Conservation (phyloP, 2,888 invertebrate genomes). For the Crioceris asparagi region DNA sequence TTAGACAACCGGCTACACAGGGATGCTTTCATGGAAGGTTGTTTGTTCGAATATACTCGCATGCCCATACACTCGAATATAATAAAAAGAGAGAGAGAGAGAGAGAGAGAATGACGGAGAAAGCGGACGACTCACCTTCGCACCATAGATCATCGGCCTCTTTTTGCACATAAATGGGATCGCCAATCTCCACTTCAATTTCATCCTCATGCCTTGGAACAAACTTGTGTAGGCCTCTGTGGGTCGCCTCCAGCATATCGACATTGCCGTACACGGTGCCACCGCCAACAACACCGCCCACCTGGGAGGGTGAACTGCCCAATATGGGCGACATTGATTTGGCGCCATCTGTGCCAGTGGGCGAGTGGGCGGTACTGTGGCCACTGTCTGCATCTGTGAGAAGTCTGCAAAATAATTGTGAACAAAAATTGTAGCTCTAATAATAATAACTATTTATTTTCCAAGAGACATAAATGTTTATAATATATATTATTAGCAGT, state of each 20-base stretch:
- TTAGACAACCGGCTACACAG: no score
- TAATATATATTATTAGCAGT: no score
- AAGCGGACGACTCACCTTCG: constrained; percentile 80
- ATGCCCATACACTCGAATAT: no score
- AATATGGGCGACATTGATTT: constrained; percentile 67
- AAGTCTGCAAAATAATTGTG: constrained; percentile 42
- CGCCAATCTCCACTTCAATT: constrained; percentile 93
- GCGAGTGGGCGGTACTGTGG: constrained; percentile 85
- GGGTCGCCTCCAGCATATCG: constrained; percentile 74
- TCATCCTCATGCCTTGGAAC: constrained; percentile 92
- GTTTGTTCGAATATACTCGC: neutral
- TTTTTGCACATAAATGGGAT: constrained; percentile 91
- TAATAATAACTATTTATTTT: no score
- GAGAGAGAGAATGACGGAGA: no score
- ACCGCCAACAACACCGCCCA: constrained; percentile 55
- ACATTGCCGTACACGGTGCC: constrained; percentile 62
- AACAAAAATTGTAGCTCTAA: no score
- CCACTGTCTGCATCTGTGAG: constrained; percentile 79
- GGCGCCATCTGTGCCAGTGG: constrained; percentile 62
- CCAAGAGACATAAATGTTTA: no score
- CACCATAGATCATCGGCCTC: constrained; percentile 97
- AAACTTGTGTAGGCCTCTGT: constrained; percentile 91
- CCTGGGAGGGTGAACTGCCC: constrained; percentile 49
- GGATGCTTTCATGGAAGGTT: no score
- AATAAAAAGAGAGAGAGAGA: no score